Evolutionary conservation across 2,113 vertebrate species (phyloP).

Genomic region (Stegastes partitus): DNA sequence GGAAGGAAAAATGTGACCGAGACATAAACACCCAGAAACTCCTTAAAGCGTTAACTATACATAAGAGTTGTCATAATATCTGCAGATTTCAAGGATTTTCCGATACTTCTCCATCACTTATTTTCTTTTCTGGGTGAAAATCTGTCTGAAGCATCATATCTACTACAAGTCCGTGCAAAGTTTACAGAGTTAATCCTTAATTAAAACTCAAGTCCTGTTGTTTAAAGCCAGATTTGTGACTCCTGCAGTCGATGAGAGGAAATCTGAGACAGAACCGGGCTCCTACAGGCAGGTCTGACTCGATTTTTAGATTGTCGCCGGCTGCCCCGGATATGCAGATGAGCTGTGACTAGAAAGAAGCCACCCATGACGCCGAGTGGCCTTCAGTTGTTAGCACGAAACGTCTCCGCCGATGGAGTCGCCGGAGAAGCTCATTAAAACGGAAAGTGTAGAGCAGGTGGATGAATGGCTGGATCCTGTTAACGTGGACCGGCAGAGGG

Average conservation of each 20-base stretch:
- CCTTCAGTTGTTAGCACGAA: slow-evolving; percentile 22
- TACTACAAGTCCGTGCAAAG: too few species aligned
- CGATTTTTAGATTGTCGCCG: neutral
- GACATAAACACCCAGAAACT: too few species aligned
- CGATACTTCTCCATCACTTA: too few species aligned
- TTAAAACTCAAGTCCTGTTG: neutral
- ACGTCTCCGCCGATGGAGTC: slow-evolving; percentile 26
- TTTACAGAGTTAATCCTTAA: neutral
- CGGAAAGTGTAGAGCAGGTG: slow-evolving; percentile 6
- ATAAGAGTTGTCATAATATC: too few species aligned
- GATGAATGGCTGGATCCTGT: slow-evolving; percentile 35
- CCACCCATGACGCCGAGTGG: neutral
- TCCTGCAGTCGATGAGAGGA: neutral
- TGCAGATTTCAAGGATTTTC: too few species aligned
- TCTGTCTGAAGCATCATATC: neutral
- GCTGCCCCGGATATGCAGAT: slow-evolving; percentile 35
- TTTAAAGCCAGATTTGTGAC: neutral
- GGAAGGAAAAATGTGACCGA: too few species aligned
- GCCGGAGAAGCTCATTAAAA: slow-evolving; percentile 39
- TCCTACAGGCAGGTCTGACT: neutral
- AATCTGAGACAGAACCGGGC: neutral
- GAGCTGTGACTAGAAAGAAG: slow-evolving; percentile 13
- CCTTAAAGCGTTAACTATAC: too few species aligned
- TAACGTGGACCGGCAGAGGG: slow-evolving; percentile 29
- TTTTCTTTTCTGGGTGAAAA: neutral